Evolutionary conservation across 2,888 invertebrate species (phyloP), one percentile per base, ranked within the genome.

Genomic region (Nephrotoma guestfalica): DNA sequence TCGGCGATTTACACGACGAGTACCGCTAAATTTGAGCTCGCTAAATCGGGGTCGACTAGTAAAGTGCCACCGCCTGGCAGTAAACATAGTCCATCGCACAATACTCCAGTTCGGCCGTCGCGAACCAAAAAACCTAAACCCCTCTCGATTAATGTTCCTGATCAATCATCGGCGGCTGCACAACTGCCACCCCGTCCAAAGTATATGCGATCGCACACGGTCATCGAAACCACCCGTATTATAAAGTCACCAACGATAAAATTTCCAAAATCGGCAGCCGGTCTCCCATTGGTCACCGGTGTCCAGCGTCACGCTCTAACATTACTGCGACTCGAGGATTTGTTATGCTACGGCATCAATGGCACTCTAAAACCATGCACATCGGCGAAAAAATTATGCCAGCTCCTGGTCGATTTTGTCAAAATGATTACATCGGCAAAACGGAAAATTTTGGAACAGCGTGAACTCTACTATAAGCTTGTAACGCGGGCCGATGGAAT

Each of bases 341-440:
- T 96, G 71, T 91, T 96, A 87, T 93, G 93, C 87, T 93, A 95
- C 89, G 95, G 95, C 51, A 93, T 95, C 15, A 94, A 93, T 87
- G 94, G 94, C 13, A 93, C 93, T 85, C 94, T 95, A 85, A 92
- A 93, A 4, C 93, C 94, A 0, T 94, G 94, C 89, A 91, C 92
- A 5, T 93, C 93, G 71, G 94, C 96, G 13, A 92, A 93, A 88
- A 93, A 93, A 87, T 91, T 96, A 86, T 97, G 95, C 89, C 95
- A 94, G 90, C 94, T 94, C 88, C 92, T 96, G 86, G 92, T 96
- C 86, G 95, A 96, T 90, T 97, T 97, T 91, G 96, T 96, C 3
- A 94, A 95, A 88, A 94, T 93, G 91, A 94, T 97, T 86, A 97
- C 97, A 51, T 95, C 96, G 41, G 96, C 96, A 0, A 97, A 97